Evolutionary conservation across 64 coral and sea anemone species (phyloP).

Genomic region (Hydrozoanthus tunicans): DNA sequence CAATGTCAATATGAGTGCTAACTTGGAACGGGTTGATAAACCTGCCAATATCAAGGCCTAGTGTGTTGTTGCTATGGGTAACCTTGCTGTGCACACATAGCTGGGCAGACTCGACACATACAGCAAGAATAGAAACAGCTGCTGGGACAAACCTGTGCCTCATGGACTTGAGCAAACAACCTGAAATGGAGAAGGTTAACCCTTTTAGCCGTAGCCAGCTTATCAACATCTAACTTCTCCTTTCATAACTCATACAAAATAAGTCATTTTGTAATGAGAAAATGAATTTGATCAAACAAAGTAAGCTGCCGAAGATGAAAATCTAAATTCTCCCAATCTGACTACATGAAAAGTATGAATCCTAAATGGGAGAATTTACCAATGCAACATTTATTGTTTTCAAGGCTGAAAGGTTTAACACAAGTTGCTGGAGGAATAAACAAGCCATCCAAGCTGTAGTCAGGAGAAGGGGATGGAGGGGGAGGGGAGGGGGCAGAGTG

Average conservation of each 20-base stretch:
- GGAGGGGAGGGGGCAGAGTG: too few relatives aligned
- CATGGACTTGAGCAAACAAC: conserved; percentile 70
- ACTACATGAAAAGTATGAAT: too few relatives aligned
- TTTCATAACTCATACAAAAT: too few relatives aligned
- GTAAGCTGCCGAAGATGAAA: too few relatives aligned
- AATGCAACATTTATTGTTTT: not conserved
- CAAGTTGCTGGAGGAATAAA: not conserved
- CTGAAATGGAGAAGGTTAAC: not conserved
- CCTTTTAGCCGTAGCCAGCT: too few relatives aligned
- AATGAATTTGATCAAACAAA: too few relatives aligned
- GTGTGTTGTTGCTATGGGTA: conserved; percentile 57
- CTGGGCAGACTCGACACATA: conserved; percentile 77
- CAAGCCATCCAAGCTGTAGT: not conserved
- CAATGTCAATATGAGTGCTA: conserved; percentile 81
- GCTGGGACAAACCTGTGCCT: conserved; percentile 69
- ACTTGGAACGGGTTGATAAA: conserved; percentile 97
- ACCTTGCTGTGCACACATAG: conserved; percentile 65
- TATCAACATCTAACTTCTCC: too few relatives aligned
- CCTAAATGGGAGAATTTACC: too few relatives aligned
- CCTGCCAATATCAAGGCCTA: conserved; percentile 78
- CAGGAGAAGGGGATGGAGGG: too few relatives aligned
- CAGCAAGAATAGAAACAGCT: conserved; percentile 54
- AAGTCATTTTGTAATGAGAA: too few relatives aligned
- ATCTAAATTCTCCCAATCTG: too few relatives aligned
- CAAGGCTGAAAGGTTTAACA: not conserved